phyloP scores from a whole-genome alignment of 2,888 invertebrate species.

The Drosophila ustulata region DNA sequence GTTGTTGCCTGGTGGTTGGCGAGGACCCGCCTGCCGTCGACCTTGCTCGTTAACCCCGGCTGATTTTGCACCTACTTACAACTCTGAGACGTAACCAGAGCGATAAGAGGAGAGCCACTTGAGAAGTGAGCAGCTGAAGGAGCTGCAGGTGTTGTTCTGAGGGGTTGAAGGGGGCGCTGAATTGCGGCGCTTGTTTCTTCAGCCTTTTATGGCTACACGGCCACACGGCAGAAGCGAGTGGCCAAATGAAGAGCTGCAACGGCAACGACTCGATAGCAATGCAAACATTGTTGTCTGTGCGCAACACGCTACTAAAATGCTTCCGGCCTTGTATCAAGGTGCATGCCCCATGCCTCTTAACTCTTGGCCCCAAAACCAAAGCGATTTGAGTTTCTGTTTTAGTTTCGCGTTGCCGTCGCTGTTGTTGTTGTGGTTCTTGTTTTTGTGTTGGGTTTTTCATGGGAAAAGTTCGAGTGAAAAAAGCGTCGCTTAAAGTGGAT shows the following conservation, averaged over 20 bases:
- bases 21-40: not conserved
- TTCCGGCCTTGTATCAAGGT: conserved; percentile 50
- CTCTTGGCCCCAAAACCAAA: not conserved
- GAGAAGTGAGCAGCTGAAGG: conserved; percentile 1
- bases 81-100: not conserved
- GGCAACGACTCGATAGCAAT: conserved; percentile 30
- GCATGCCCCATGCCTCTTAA: conserved; percentile 15
- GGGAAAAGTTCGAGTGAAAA: conserved; percentile 46
- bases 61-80: conserved; percentile 9
- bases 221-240: conserved; percentile 10
- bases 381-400: conserved; percentile 18
- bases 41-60: conserved; percentile 11
- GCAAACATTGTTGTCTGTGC: conserved; percentile 70
- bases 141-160: not conserved
- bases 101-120: conserved; percentile 38
- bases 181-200: not conserved
- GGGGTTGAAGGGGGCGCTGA: too few species aligned
- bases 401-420: not conserved
- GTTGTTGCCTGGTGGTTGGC: conserved; percentile 4
- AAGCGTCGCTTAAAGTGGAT: conserved; percentile 49
- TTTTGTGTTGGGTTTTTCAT: conserved; percentile 38
- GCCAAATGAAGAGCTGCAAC: conserved; percentile 28
- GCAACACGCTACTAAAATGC: conserved; percentile 54
- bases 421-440: not conserved
- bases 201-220: conserved; percentile 25